Evolutionary conservation across 92 coral and sea anemone species (phyloP).

Genomic region (Phenganax marumi): DNA sequence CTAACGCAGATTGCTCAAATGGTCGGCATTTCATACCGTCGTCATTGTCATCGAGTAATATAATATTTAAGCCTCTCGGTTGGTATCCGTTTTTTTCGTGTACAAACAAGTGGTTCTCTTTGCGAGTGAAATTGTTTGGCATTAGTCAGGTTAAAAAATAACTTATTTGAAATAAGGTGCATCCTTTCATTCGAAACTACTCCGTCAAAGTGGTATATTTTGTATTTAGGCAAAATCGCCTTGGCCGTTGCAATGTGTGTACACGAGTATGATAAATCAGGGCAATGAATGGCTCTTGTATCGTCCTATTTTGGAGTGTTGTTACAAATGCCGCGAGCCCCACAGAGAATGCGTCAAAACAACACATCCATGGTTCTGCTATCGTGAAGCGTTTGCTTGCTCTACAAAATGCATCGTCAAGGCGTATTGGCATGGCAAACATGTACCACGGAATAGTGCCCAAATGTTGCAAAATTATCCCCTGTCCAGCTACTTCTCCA

Average conservation of each 20-base stretch:
- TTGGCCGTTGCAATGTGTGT: constrained; percentile 27
- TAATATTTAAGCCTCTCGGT: no score
- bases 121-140: no score
- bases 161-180: no score
- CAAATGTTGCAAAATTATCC: constrained; percentile 23
- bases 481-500: constrained; percentile 1
- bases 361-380: constrained; percentile 25
- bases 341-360: neutral
- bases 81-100: no score
- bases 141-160: neutral
- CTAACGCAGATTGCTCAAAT: no score
- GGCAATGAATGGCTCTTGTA: constrained; percentile 12
- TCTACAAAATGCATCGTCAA: constrained; percentile 27
- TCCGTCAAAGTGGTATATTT: no score
- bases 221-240: neutral
- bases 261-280: constrained; percentile 36
- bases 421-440: constrained; percentile 5
- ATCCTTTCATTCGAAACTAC: neutral
- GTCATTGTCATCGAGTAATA: no score
- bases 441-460: neutral
- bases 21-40: no score
- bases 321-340: constrained; percentile 23
- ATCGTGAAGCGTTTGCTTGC: constrained; percentile 26
- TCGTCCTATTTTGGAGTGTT: constrained; percentile 24
- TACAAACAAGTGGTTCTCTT: no score